Evolutionary conservation across 2,797 vertebrate genomes (phyloP), one percentile per base, ranked within the genome.

Genomic region (Helarctos malayanus): DNA sequence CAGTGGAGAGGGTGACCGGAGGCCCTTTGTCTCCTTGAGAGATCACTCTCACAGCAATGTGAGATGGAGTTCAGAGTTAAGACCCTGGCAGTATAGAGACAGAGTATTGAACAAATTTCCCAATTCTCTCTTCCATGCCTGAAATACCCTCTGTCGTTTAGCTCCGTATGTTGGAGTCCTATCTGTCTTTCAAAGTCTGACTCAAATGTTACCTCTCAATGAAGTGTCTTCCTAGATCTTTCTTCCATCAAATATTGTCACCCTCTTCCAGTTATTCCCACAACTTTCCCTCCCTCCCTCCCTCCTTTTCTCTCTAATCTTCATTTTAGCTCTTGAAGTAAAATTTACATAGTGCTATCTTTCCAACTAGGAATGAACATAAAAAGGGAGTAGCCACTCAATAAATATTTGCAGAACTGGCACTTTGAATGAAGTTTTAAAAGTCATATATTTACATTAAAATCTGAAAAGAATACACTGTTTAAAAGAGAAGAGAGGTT

Each of bases 401-500:
- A 35, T 25, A 90, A 82, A 88, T 88, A 83, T 52, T 89, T 83
- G 3, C 19, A n/a, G 56, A 86, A 63, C 7, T 93, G 14, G 7
- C 41, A 7, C 88, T 95, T 93, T 85, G 81, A n/a, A 69, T 69
- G 65, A 54, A 35, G 45, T 56, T 56, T 94, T 89, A 15, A 61
- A 68, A 49, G 5, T 49, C 25, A 61, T n/a, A 82, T 8, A 41
- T 45, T 92, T 32, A 21, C 3, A 45, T 61, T 78, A 57, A 93
- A 73, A n/a, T 83, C n/a, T 76, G 14, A 90, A 80, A 88, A 45
- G 69, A 7, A 21, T 41, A 4, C 41, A 59, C 21, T 49, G 32
- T 38, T 76, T 38, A 85, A 85, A 81, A 91, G 41, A 87, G 19
- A 65, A 76, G 4, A 89, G 52, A 88, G n/a, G 25, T 78, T 78